Evolutionary conservation across 2,888 invertebrate genomes (phyloP).

Genomic region (Dione vanillae): DNA sequence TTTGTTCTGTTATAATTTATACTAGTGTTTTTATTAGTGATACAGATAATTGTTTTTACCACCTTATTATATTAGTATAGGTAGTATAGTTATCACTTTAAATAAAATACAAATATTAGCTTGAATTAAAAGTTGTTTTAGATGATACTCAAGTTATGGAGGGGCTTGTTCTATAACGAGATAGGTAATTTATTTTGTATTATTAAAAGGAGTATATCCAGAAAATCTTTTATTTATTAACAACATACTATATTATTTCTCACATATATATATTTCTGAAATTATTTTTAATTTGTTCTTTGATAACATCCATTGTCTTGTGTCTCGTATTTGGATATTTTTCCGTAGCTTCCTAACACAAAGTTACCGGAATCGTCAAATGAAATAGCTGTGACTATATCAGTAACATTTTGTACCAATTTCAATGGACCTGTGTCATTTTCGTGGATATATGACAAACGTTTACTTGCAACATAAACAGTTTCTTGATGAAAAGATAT

Average conservation of each 20-base stretch:
- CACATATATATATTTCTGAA: neutral
- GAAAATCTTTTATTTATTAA: conserved; percentile 25
- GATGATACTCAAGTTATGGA: conserved; percentile 14
- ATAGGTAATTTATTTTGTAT: conserved; percentile 48
- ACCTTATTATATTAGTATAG: conserved; percentile 3
- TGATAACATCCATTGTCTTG: conserved; percentile 61
- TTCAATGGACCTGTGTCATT: conserved; percentile 64
- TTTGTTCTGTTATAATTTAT: conserved; percentile 20
- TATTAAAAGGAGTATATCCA: conserved; percentile 44
- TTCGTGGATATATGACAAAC: conserved; percentile 65
- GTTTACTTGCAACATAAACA: conserved; percentile 67
- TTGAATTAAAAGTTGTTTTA: conserved; percentile 18
- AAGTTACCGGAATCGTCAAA: conserved; percentile 67
- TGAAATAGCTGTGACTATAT: conserved; percentile 67
- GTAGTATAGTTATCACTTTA: conserved; percentile 15
- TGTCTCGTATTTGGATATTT: conserved; percentile 61
- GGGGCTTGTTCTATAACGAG: conserved; percentile 25
- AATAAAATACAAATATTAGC: conserved; percentile 15
- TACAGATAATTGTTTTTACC: conserved; percentile 12
- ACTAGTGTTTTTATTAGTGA: neutral
- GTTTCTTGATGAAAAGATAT: conserved; percentile 65
- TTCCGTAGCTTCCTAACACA: conserved; percentile 63
- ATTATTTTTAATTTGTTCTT: conserved; percentile 45
- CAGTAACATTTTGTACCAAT: conserved; percentile 60
- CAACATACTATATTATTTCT: neutral